Conservation (phyloP, 2,113 vertebrate genomes). For the Anarhynchus alexandrinus region DNA sequence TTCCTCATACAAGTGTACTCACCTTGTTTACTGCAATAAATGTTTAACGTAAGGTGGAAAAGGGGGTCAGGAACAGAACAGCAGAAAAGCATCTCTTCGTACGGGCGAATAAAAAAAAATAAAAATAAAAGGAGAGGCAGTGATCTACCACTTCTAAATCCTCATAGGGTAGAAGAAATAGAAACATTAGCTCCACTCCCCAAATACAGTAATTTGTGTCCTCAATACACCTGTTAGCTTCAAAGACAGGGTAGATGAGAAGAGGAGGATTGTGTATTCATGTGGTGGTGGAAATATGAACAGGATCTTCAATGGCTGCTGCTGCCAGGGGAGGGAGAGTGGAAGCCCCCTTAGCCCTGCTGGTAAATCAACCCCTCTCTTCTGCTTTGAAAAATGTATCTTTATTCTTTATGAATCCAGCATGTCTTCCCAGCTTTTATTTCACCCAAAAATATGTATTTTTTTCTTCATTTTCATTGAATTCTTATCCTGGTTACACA, state of each 20-base stretch:
- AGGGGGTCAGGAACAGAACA: neutral
- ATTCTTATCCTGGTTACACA: neutral
- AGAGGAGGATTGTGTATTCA: neutral
- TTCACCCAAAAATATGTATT: neutral
- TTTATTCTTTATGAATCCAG: neutral
- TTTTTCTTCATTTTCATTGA: neutral
- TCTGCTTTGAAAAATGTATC: neutral
- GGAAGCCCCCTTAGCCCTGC: neutral
- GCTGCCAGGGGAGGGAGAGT: neutral
- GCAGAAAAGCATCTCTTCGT: neutral
- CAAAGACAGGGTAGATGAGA: conserved; percentile 5
- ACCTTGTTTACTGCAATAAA: neutral
- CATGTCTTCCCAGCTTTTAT: neutral
- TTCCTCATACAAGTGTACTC: neutral
- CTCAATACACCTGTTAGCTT: neutral
- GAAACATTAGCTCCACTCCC: neutral
- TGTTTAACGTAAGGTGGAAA: neutral
- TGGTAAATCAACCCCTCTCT: neutral
- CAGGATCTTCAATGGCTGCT: neutral
- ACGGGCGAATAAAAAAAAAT: neutral
- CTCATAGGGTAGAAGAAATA: neutral
- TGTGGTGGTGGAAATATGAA: neutral
- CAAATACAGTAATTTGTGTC: neutral
- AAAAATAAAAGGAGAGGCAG: neutral
- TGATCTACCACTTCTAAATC: neutral